Conservation (phyloP, 2,113 vertebrate species). For the Larimichthys crocea region DNA sequence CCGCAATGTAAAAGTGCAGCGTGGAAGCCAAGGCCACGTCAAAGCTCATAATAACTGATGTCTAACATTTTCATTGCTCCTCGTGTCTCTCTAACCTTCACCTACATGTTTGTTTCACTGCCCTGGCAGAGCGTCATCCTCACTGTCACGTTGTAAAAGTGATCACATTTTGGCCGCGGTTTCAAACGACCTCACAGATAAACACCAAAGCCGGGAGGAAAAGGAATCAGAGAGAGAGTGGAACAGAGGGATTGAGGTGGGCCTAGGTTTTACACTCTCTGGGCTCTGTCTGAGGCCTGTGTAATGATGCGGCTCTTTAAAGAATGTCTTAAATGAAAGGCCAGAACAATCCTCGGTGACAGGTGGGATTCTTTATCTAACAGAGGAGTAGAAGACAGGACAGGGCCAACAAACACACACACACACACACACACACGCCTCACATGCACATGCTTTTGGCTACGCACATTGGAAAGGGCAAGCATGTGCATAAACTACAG, state of each 20-base stretch:
- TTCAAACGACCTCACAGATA: slow-evolving; percentile 66
- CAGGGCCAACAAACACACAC: slow-evolving; percentile 52
- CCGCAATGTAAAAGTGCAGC: slow-evolving; percentile 21
- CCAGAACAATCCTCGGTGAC: slow-evolving; percentile 77
- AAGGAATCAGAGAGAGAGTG: slow-evolving; percentile 51
- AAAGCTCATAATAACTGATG: slow-evolving; percentile 88
- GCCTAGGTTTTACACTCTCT: slow-evolving; percentile 68
- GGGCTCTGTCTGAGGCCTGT: slow-evolving; percentile 67
- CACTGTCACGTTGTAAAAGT: slow-evolving; percentile 65
- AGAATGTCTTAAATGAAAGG: slow-evolving; percentile 77
- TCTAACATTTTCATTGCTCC: slow-evolving; percentile 67
- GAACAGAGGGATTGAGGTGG: slow-evolving; percentile 66
- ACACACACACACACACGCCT: slow-evolving; percentile 16
- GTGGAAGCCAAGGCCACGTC: slow-evolving; percentile 87
- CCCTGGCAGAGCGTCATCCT: slow-evolving; percentile 57
- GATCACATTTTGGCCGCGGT: slow-evolving; percentile 56
- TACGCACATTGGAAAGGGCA: slow-evolving; percentile 42
- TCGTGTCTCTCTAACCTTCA: slow-evolving; percentile 66
- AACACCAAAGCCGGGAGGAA: slow-evolving; percentile 56
- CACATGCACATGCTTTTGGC: slow-evolving; percentile 32
- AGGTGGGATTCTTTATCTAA: slow-evolving; percentile 81
- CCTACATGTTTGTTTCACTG: slow-evolving; percentile 68
- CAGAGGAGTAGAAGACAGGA: slow-evolving; percentile 67
- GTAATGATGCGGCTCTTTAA: slow-evolving; percentile 76
- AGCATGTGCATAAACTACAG: slow-evolving; percentile 59